Base-by-base conservation (phyloP, 2,888 invertebrate genomes). In the Carabus problematicus region DNA sequence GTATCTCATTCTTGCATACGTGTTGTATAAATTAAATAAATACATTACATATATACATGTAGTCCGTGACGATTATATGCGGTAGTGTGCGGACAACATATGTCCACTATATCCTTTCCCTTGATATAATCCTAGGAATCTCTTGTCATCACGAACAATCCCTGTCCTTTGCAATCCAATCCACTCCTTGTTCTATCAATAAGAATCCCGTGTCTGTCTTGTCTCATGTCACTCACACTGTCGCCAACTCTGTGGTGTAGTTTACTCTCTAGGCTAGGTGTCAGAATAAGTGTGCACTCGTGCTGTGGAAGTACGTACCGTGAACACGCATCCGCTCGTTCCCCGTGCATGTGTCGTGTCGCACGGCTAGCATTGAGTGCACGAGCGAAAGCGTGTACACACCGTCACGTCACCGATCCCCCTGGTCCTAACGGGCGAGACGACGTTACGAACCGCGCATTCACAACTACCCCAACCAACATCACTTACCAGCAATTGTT, bases 221-320 rank as follows among this genome's bases (percentile, higher is more conserved):
- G 52, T 59, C 59, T 58, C 56, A 29, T 29, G 39, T 56, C 56
- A 12, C 56, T n/a, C 19, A 11, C 39, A 12, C 59, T 59, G 59
- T 64, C 64, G 56, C 64, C 59, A 55, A 64, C 59, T 66, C 66
- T 67, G 67, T 67, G 67, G 67, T 67, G 67, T 67, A 67, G 67
- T 60, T 60, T 60, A 67, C 66, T 64, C 64, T 64, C 55, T 67
- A 67, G 67, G 67, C 67, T 67, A 67, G 67, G 60, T 67, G 67
- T 67, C 67, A 67, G 60, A 67, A 60, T 60, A 67, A 60, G 60
- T 67, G 67, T 67, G 67, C 60, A 60, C 60, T 60, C 60, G 59
- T 60, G 67, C 49, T 49, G 49, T 60, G 59, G 52, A 54, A 47
- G 54, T 40, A 55, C 43, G 11, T 16, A 14, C 18, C 43, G 56